Conservation (phyloP, 1,140 invertebrate genomes). For the Caenorhabditis tropicalis region DNA sequence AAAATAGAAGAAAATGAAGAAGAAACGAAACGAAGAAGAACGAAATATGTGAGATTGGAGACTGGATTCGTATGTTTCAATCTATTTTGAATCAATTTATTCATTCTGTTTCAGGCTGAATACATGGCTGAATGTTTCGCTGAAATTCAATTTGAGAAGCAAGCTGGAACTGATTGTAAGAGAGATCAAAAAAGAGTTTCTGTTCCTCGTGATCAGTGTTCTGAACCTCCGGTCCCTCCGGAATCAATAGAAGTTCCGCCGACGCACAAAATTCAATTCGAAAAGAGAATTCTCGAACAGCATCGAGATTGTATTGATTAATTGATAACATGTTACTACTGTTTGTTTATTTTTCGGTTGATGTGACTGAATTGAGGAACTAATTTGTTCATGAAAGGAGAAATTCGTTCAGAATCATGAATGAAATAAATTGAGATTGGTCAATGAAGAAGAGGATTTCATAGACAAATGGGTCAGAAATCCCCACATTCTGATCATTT, state of each 20-base stretch:
- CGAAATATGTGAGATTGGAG: slow-evolving; percentile 50
- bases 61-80: slow-evolving; percentile 51
- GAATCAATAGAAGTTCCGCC: neutral
- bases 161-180: slow-evolving; percentile 35
- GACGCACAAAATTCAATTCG: slow-evolving; percentile 22
- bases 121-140: slow-evolving; percentile 52
- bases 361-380: no score
- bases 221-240: neutral
- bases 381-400: no score
- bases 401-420: no score
- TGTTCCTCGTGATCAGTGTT: neutral
- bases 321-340: neutral
- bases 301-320: slow-evolving; percentile 32
- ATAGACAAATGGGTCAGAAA: no score
- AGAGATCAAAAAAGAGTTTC: neutral
- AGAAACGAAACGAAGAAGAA: neutral
- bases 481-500: no score
- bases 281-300: slow-evolving; percentile 18
- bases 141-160: slow-evolving; percentile 39
- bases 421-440: no score
- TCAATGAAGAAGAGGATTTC: no score
- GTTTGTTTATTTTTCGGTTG: no score
- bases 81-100: no score
- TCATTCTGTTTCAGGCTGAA: slow-evolving; percentile 55
- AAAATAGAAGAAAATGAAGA: neutral